phyloP scores from a whole-genome alignment of 2,888 invertebrate species.

The Dasysyrphus tricinctus region DNA sequence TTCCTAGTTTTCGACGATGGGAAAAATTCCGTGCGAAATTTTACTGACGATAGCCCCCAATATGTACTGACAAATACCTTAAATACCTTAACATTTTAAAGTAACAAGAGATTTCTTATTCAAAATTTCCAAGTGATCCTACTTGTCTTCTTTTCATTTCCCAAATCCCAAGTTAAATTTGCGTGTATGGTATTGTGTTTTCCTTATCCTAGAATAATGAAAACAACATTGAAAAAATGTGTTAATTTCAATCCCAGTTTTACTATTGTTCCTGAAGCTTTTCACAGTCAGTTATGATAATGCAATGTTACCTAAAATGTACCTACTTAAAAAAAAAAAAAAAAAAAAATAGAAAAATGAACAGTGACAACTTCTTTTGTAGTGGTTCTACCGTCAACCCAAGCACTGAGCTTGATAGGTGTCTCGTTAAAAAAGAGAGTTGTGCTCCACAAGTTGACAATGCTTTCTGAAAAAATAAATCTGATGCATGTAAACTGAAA shows the following conservation, averaged over 20 bases:
- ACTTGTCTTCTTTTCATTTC: no score
- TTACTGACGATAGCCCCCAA: no score
- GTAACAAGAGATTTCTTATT: no score
- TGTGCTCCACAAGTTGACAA: background rate
- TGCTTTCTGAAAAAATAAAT: background rate
- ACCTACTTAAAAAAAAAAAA: background rate
- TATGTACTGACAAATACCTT: no score
- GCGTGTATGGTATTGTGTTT: background rate
- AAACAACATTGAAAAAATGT: background rate
- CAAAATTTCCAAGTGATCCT: no score
- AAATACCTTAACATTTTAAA: no score
- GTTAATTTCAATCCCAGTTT: background rate
- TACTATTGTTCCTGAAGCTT: background rate
- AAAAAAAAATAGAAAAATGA: background rate
- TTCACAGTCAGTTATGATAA: background rate
- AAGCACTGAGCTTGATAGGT: slow-evolving; percentile 2
- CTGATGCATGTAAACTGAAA: background rate
- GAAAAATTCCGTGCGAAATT: no score
- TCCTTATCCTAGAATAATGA: background rate
- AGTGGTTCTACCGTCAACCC: background rate
- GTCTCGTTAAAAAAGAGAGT: background rate
- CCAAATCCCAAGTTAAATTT: no score
- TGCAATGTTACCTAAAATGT: no score
- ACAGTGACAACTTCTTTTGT: background rate
- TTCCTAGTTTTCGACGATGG: no score